Evolutionary conservation across 2,888 invertebrate genomes (phyloP).

Genomic region (Rhodophaea formosa): DNA sequence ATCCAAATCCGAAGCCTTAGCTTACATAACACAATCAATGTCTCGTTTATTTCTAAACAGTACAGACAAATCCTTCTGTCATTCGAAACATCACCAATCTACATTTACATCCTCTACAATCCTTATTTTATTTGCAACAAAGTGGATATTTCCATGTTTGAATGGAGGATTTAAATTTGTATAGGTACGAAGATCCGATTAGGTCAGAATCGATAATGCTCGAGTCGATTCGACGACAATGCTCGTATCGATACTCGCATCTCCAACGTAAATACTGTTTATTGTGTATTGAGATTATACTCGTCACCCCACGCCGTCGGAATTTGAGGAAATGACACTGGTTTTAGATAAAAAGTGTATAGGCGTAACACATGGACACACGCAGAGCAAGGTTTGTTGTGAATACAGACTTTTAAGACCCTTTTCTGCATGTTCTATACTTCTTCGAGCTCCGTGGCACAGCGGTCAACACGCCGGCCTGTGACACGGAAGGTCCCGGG

Average conservation of each 20-base stretch:
- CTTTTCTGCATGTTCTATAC: too few relatives aligned
- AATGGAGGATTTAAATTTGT: constrained; percentile 28
- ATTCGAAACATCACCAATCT: constrained; percentile 50
- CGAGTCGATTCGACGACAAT: constrained; percentile 66
- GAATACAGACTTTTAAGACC: too few relatives aligned
- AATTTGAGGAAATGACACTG: constrained; percentile 2
- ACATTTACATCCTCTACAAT: constrained; percentile 13
- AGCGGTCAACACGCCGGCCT: too few relatives aligned
- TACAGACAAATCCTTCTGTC: constrained; percentile 73
- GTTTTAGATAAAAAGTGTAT: constrained; percentile 3
- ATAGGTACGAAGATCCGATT: constrained; percentile 67
- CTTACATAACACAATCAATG: constrained; percentile 74
- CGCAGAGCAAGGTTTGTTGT: neutral
- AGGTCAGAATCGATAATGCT: constrained; percentile 69
- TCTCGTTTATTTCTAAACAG: constrained; percentile 73
- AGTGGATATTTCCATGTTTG: constrained; percentile 29
- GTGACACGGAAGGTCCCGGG: too few relatives aligned
- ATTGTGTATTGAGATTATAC: constrained; percentile 45
- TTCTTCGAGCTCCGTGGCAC: too few relatives aligned
- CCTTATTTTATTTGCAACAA: constrained; percentile 31
- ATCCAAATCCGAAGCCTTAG: constrained; percentile 58
- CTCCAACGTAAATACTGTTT: constrained; percentile 62
- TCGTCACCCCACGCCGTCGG: constrained; percentile 4
- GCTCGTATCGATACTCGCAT: constrained; percentile 54
- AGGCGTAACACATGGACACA: neutral